Evolutionary conservation across 2,888 invertebrate genomes (phyloP), one percentile per base, ranked within the genome.

Genomic region (Bombyx huttoni): DNA sequence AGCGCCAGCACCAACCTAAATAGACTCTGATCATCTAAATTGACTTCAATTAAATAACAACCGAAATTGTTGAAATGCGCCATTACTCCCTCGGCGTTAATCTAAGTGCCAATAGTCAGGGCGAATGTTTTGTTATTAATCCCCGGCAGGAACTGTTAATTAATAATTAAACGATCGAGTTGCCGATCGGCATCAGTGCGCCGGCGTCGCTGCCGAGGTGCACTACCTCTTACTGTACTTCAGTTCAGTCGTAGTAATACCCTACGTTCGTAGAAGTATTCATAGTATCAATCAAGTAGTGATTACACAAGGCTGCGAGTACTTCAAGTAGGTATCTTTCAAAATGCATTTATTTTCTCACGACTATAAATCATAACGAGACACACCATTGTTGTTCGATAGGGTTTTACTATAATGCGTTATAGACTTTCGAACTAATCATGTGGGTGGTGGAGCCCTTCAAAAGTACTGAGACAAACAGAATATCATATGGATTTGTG

Each of bases 31-130:
- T 88, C 88, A 87, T 88, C 87, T 88, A 87, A 88, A 88, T 88
- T 88, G 88, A 87, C 87, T 88, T 88, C 88, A 88, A 88, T 88
- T 88, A 88, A 88, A 88, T 88, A 88, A 88, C 88, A 87, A 88
- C 88, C 87, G 87, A 88, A 88, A 87, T 88, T 87, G 88, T 87
- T 88, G 86, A 87, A 88, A 88, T 86, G 87, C 86, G 87, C 86
- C 86, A 86, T 88, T 84, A 85, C 88, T 85, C 88, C 87, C 88
- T 86, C 88, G 73, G 67, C 81, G 82, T 74, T 88, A 87, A 88
- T 88, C 88, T 88, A 86, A 87, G 83, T 86, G 87, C 87, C 86
- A 85, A 88, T 88, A 88, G 85, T 78, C 77, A 81, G 86, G 84
- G 84, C 80, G 79, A 81, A 84, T 86, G 86, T 85, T 85, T 88